Base-by-base conservation (phyloP, 2,797 vertebrate species). In the Lithobates pipiens region DNA sequence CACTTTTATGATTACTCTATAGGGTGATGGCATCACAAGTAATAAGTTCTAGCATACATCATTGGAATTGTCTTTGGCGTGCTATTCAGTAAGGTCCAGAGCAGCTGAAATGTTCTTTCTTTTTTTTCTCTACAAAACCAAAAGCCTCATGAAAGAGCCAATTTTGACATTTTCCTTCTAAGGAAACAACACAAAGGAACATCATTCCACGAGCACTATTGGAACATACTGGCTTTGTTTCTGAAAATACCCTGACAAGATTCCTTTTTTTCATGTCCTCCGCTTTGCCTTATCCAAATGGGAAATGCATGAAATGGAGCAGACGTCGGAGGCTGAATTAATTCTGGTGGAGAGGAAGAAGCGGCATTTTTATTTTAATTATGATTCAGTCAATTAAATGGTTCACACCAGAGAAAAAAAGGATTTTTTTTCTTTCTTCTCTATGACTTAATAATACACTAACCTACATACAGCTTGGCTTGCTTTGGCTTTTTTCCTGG, bases 231-330 rank as follows among this genome's bases (percentile, higher is more conserved):
- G 8, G 61, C 77, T 80, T 80, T 85, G 57, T 85, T 75, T 57
- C 44, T 69, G 32, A 69, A 74, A 74, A 63, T 63, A 63, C 27
- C 67, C 70, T 21, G 69, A 73, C 61, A 74, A 54, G 77, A 2
- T 69, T 67, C 27, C 16, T 23, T 68, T 81, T 77, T 79, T 85
- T 85, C 32, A 75, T 80, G 71, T 80, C n/a, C 39, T 80, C 11
- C 36, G 16, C 57, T 25, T 13, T 29, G 42, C 15, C 21, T 54
- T n/a, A 69, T 74, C 77, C 84, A 85, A 85, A 80, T 54, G 84
- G 72, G 84, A 76, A 79, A 79, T 79, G 39, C 13, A 46, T 68
- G 70, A 67, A 54, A 29, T 34, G 70, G 13, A 65, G 25, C 79
- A 77, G 85, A 65, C 74, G 44, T 34, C 34, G 7, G 73, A 9